Percentiles rank a stretch among this genome's conserved stretches.
Evolutionary conservation across 1,140 invertebrate species (phyloP).

Genomic region (Heterodera schachtii): DNA sequence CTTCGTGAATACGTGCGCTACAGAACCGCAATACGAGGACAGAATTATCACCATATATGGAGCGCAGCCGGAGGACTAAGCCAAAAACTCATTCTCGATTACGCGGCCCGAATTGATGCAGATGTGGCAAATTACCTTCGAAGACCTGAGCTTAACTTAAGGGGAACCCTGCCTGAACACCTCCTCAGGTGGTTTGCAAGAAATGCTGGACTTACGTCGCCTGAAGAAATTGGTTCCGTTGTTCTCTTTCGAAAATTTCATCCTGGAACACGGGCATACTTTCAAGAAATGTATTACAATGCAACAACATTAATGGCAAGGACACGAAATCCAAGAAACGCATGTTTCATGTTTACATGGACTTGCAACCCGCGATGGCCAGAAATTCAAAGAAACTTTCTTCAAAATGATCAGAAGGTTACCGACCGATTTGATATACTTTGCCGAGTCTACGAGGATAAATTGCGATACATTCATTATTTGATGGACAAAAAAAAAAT

Average conservation of each 20-base stretch:
- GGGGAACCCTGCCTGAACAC: not conserved
- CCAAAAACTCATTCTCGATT: conserved; percentile 9
- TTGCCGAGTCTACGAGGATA: not conserved
- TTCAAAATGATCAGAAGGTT: too few relatives aligned
- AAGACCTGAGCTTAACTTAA: not conserved
- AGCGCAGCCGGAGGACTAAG: not conserved
- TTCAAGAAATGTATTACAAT: conserved; percentile 6
- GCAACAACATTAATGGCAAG: conserved; percentile 14
- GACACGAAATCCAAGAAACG: not conserved
- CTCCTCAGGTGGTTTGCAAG: not conserved
- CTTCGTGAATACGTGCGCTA: not conserved
- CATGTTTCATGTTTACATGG: conserved; percentile 13
- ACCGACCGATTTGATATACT: not conserved
- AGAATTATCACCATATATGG: not conserved
- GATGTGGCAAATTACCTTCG: not conserved
- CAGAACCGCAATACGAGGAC: not conserved
- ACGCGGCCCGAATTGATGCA: conserved; percentile 7
- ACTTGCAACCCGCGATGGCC: conserved; percentile 8
- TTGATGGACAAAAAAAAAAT: conserved; percentile 11
- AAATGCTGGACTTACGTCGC: not conserved
- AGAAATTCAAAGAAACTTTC: not conserved
- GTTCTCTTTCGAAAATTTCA: conserved; percentile 1
- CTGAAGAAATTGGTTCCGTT: not conserved
- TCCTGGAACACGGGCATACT: not conserved
- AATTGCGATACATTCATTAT: not conserved